Base-by-base conservation (phyloP, 2,888 invertebrate species). In the Acanthacorydalis orientalis region DNA sequence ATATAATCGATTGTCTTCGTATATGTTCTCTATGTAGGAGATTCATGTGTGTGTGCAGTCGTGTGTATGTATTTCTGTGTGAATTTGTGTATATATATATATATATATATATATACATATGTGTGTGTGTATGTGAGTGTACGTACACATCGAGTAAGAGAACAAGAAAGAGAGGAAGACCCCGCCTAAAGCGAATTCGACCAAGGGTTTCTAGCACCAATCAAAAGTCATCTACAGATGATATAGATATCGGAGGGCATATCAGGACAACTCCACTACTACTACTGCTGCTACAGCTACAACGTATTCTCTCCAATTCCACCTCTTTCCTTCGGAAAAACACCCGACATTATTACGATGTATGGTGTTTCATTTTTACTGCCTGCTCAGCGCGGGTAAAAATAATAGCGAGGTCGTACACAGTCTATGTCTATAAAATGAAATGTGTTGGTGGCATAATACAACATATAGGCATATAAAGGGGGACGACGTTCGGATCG, bases 221-320 rank as follows among this genome's bases (percentile, higher is more conserved):
- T 55, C 55, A 54, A 52, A 53, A 54, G 51, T 53, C 51, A 51
- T 48, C 53, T 51, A 48, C 41, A 47, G 47, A 47, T 47, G 43
- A 43, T 43, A 47, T 42, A 43, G 43, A 42, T 43, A 43, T 34
- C 34, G 34, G 37, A 16, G n/a, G 23, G 9, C 31, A 15, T 9
- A 31, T 14, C 32, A 15, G 12, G 11, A 15, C 14, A 44, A 34
- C 44, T 12, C 12, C 15, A 43, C 39, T 38, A 38, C 39, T 23
- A 23, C 23, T 23, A 23, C 23, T 23, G 6, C 23, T 6, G 23
- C 23, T 23, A 23, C 23, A 4, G 23, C 23, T 23, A 23, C 23
- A 23, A 23, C 23, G 23, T 6, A 23, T 23, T 23, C 23, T 23
- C 23, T 23, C 23, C 23, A 4, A 23, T 23, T 23, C 23, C 23